Evolutionary conservation across 2,888 invertebrate species (phyloP), one percentile per base, ranked within the genome.

Genomic region (Eubasilissa splendida): DNA sequence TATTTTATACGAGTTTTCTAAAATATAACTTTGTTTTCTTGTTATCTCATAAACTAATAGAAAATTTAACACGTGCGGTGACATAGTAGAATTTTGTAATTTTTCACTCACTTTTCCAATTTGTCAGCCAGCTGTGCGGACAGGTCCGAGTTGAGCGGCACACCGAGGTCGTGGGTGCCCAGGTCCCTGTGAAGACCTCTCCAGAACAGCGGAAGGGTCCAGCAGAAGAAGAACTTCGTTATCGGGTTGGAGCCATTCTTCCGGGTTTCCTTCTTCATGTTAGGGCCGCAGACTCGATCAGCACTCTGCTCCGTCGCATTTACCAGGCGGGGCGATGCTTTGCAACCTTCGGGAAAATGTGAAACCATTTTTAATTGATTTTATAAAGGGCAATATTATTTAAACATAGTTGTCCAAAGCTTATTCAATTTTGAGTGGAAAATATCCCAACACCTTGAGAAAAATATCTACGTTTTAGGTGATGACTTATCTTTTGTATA

Each of bases 111-210:
- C 93, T 86, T 89, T 86, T 93, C 91, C 56, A 94, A 87, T 85
- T 88, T 90, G 56, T 91, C 89, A n/a, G 94, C 94, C 65, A 93
- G 88, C 82, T 85, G 85, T 65, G 91, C 89, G 0, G 94, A 93
- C 82, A 90, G 88, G 85, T 94, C 95, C 83, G 90, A 89, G 76
- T 91, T 90, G 9, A 93, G 88, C 0, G 94, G 93, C 85, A 93
- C 91, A 52, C 94, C 93, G 42, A 96, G 88, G 87, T 96, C 95
- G 9, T 90, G 88, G 76, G 93, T 90, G 84, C 92, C 92, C 11
- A 96, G 88, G 81, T 93, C 92, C 84, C 91, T 89, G 85, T 86
- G 89, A 80, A 90, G 90, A 5, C 94, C 93, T 84, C 90, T 91
- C 78, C 89, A 87, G 9, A 91, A 85, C 76, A 90, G 88, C 9